Conservation (phyloP, 2,797 vertebrate genomes). For the Botia kubotai region DNA sequence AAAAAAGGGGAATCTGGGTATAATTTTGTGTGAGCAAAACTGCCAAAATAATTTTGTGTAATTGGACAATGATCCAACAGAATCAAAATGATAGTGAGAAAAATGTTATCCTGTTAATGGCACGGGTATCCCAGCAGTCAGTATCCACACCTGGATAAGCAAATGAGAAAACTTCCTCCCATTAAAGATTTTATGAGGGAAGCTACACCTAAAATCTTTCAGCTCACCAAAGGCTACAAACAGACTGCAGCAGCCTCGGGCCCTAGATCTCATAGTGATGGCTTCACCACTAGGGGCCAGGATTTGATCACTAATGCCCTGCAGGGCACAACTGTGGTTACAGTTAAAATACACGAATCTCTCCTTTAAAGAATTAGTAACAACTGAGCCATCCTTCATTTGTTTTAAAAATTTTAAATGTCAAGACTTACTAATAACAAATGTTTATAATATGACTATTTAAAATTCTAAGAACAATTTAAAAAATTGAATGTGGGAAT, state of each 20-base stretch:
- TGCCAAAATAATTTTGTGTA: constrained; percentile 59
- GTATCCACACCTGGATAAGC: constrained; percentile 56
- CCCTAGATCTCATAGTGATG: constrained; percentile 31
- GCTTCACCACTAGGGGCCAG: constrained; percentile 83
- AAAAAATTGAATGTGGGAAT: not conserved
- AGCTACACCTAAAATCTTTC: constrained; percentile 53
- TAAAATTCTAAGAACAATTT: not conserved
- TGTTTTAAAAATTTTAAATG: constrained; percentile 11
- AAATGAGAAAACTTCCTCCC: constrained; percentile 52
- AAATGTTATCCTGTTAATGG: constrained; percentile 52
- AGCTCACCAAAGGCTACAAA: constrained; percentile 50
- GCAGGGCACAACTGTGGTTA: constrained; percentile 23
- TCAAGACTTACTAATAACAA: constrained; percentile 12
- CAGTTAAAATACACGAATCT: constrained; percentile 33
- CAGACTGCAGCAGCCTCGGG: constrained; percentile 17
- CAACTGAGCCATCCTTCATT: not conserved
- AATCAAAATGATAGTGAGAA: constrained; percentile 30
- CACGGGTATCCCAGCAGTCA: constrained; percentile 62
- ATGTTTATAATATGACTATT: not conserved
- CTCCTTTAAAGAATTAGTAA: constrained; percentile 12
- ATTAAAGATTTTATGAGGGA: constrained; percentile 58
- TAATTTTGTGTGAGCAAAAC: constrained; percentile 54
- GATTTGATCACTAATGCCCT: constrained; percentile 77
- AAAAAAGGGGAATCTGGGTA: constrained; percentile 52
- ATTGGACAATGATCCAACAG: constrained; percentile 58